Evolutionary conservation across 1,140 invertebrate genomes (phyloP).

Genomic region (Drosophila punjabiensis): DNA sequence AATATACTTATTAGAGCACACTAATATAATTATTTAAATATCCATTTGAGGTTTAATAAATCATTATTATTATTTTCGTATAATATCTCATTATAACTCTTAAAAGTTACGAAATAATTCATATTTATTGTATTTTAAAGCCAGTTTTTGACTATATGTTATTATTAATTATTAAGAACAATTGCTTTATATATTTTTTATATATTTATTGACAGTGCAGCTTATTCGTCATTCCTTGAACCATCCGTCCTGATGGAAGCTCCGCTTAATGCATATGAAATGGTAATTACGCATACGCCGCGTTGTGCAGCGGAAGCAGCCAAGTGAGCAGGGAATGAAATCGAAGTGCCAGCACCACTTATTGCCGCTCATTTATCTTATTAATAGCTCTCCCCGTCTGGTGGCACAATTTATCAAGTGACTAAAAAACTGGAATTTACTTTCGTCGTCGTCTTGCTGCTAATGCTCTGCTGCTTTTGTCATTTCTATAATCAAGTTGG

Average conservation of each 20-base stretch:
- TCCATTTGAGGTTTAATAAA: background rate
- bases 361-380: slow-evolving; percentile 81
- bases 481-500: slow-evolving; percentile 75
- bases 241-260: slow-evolving; percentile 60
- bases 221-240: slow-evolving; percentile 46
- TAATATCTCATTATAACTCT: too few relatives aligned
- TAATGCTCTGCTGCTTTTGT: slow-evolving; percentile 61
- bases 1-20: too few relatives aligned
- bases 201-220: slow-evolving; percentile 8
- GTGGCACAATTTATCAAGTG: slow-evolving; percentile 68
- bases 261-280: slow-evolving; percentile 81
- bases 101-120: background rate
- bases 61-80: too few relatives aligned
- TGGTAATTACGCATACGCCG: slow-evolving; percentile 81
- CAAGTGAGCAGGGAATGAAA: slow-evolving; percentile 47
- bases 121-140: background rate
- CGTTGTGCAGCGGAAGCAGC: slow-evolving; percentile 71
- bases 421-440: slow-evolving; percentile 47
- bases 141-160: background rate
- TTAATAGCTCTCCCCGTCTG: slow-evolving; percentile 63
- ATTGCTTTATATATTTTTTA: background rate
- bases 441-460: slow-evolving; percentile 15
- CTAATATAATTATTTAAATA: slow-evolving; percentile 25
- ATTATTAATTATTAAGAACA: too few relatives aligned
- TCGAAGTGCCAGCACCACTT: slow-evolving; percentile 65